phyloP scores from a whole-genome alignment of 2,797 vertebrate genomes.

The Meda fulgida region DNA sequence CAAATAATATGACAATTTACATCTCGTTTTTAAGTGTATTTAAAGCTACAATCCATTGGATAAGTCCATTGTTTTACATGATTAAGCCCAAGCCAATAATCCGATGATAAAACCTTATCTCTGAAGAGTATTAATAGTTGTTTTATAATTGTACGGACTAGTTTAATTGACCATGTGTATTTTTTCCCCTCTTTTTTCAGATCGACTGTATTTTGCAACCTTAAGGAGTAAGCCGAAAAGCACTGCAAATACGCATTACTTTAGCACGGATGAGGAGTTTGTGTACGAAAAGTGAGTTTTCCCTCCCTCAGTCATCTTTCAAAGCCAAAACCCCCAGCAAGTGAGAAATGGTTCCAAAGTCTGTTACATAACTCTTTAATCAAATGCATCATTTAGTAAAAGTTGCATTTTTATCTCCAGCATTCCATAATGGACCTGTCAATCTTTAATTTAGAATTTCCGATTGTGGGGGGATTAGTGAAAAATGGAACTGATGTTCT shows the following conservation, averaged over 20 bases:
- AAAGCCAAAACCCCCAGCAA: background rate
- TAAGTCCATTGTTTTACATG: background rate
- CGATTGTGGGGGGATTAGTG: conserved; percentile 14
- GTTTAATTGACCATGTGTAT: conserved; percentile 5
- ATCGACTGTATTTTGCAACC: conserved; percentile 95
- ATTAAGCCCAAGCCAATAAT: conserved; percentile 18
- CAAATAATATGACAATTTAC: background rate
- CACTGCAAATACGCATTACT: conserved; percentile 94
- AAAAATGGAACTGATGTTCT: conserved; percentile 11
- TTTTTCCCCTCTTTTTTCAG: conserved; percentile 68
- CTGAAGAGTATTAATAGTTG: conserved; percentile 6
- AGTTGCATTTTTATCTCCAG: conserved; percentile 7
- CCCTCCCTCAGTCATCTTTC: background rate
- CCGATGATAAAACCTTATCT: background rate
- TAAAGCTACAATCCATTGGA: background rate
- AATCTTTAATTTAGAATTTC: conserved; percentile 8
- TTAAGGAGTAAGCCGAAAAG: conserved; percentile 94
- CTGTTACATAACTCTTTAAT: conserved; percentile 33
- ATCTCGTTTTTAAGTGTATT: background rate
- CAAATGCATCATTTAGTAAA: conserved; percentile 12
- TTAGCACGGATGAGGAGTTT: conserved; percentile 95
- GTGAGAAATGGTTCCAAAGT: background rate
- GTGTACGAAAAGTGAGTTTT: conserved; percentile 96
- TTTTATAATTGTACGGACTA: conserved; percentile 10
- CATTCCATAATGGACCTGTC: conserved; percentile 28